Evolutionary conservation across 2,888 invertebrate genomes (phyloP).

Genomic region (Apantesis nais): DNA sequence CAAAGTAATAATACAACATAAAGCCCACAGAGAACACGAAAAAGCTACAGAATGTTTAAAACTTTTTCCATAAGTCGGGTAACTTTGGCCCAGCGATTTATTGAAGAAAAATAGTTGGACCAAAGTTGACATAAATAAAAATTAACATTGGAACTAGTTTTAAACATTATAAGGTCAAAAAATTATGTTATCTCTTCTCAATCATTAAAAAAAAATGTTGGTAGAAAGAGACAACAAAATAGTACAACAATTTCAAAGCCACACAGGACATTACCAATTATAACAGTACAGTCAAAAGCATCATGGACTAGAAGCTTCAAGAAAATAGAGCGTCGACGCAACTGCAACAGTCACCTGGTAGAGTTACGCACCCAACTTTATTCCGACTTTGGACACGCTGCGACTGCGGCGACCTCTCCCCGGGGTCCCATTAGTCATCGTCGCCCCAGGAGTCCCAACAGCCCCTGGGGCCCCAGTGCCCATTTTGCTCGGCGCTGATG

Average conservation of each 20-base stretch:
- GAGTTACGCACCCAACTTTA: constrained; percentile 84
- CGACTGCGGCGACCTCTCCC: constrained; percentile 77
- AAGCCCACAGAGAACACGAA: constrained; percentile 37
- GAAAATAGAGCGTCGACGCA: constrained; percentile 82
- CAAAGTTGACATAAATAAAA: neutral
- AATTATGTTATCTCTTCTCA: constrained; percentile 24
- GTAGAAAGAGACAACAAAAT: constrained; percentile 32
- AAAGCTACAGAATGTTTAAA: constrained; percentile 29
- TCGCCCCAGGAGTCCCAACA: constrained; percentile 49
- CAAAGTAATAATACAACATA: constrained; percentile 42
- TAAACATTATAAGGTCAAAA: constrained; percentile 8
- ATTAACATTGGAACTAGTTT: constrained; percentile 14
- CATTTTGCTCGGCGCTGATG: constrained; percentile 77
- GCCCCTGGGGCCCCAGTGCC: constrained; percentile 48
- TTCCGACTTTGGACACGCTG: constrained; percentile 83
- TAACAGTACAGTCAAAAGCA: constrained; percentile 50
- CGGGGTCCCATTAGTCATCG: constrained; percentile 58
- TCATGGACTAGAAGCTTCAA: constrained; percentile 55
- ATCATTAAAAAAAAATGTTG: neutral
- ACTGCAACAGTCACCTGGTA: constrained; percentile 73
- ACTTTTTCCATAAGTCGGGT: constrained; percentile 8
- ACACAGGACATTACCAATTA: constrained; percentile 45
- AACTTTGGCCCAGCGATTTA: constrained; percentile 5
- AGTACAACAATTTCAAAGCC: constrained; percentile 41
- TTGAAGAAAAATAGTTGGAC: neutral